A percentile compares a stretch with the other conserved stretches of the same genome.
Conservation (phyloP, 2,113 vertebrate genomes). For the Lichenostomus cassidix region DNA sequence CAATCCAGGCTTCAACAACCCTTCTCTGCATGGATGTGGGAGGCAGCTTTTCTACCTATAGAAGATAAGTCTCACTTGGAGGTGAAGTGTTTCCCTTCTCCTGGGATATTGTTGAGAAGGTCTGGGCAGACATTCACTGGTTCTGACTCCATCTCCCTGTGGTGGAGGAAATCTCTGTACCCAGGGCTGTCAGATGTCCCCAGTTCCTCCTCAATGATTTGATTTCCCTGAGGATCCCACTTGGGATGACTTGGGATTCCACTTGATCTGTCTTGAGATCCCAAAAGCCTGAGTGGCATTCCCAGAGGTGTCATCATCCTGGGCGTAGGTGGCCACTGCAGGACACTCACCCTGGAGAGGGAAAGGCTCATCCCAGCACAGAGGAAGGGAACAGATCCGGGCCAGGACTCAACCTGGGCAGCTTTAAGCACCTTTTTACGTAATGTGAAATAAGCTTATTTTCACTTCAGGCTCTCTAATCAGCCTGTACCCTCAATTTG, state of each 20-base stretch:
- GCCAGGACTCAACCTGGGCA: neutral
- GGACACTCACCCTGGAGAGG: neutral
- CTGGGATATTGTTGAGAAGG: neutral
- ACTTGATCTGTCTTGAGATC: neutral
- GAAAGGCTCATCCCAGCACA: rapidly evolving
- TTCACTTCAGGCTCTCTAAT: neutral
- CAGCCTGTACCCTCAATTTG: neutral
- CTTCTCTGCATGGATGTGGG: neutral
- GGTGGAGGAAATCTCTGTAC: rapidly evolving
- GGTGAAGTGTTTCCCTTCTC: neutral
- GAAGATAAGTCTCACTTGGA: neutral
- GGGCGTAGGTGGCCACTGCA: neutral
- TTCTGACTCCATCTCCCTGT: neutral
- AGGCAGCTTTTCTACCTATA: neutral
- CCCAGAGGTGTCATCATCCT: neutral
- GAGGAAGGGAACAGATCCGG: neutral
- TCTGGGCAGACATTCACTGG: neutral
- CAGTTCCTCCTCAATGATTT: neutral
- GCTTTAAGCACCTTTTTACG: neutral
- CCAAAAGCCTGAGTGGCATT: neutral
- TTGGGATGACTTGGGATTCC: neutral
- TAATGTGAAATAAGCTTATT: neutral
- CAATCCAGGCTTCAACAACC: neutral
- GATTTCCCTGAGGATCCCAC: neutral
- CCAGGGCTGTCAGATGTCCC: neutral